Conservation (phyloP, 2,888 invertebrate species). For the Pyrgus malvae region DNA sequence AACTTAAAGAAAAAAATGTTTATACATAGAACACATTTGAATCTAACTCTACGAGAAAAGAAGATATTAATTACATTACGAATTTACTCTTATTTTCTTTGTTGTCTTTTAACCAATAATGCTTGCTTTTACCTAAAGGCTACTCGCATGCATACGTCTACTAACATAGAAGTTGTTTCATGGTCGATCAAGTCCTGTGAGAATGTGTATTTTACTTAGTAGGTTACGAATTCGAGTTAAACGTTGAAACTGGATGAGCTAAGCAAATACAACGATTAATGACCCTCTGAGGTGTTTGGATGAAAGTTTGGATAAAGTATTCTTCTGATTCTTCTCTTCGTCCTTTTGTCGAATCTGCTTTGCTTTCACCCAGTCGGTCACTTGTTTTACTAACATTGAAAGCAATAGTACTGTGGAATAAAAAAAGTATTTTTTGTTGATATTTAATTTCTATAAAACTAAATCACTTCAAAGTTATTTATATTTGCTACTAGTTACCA, state of each 20-base stretch:
- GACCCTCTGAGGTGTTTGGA: slow-evolving; percentile 43
- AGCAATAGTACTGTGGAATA: too few species aligned
- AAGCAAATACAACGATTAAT: slow-evolving; percentile 70
- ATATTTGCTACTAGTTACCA: not conserved
- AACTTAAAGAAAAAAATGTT: not conserved
- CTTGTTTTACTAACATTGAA: slow-evolving; percentile 15
- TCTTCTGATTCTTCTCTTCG: slow-evolving; percentile 24
- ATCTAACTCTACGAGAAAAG: too few species aligned
- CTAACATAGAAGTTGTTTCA: too few species aligned
- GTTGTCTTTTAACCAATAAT: too few species aligned
- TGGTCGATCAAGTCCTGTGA: slow-evolving; percentile 29
- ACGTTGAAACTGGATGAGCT: slow-evolving; percentile 59
- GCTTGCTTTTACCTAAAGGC: too few species aligned
- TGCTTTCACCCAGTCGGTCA: slow-evolving; percentile 13
- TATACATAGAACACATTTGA: too few species aligned
- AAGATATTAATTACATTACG: too few species aligned
- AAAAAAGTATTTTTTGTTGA: not conserved
- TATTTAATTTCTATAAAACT: not conserved
- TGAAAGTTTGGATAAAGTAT: slow-evolving; percentile 38
- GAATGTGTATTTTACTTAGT: slow-evolving; percentile 35
- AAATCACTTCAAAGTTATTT: too few species aligned
- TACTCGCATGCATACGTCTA: too few species aligned
- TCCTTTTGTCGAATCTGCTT: slow-evolving; percentile 14
- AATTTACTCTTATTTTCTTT: too few species aligned
- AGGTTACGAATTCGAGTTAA: slow-evolving; percentile 39